phyloP scores from a whole-genome alignment of 1,140 invertebrate genomes.

The Scaptomyza pallida region DNA sequence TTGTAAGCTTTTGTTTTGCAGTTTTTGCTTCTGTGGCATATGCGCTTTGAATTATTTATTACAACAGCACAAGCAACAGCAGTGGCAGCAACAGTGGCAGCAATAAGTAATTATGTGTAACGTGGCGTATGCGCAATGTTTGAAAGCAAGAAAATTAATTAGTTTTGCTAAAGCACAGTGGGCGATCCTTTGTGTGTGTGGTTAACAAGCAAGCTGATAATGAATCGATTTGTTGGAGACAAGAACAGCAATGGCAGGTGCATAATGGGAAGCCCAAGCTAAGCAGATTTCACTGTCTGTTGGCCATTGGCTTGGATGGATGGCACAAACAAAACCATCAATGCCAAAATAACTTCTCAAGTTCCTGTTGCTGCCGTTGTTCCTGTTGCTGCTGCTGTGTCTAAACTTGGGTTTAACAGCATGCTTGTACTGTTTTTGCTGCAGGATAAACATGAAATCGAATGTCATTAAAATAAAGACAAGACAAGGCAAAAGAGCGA shows the following conservation, averaged over 20 bases:
- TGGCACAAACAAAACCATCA: conserved; percentile 37
- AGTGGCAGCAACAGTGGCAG: conserved; percentile 3
- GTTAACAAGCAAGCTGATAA: conserved; percentile 52
- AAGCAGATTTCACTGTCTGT: conserved; percentile 65
- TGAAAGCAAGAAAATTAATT: conserved; percentile 69
- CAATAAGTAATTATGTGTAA: conserved; percentile 68
- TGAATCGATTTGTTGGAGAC: conserved; percentile 51
- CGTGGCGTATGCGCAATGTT: conserved; percentile 65
- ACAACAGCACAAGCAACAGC: conserved; percentile 5
- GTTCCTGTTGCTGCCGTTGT: conserved; percentile 5
- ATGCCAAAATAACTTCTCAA: conserved; percentile 37
- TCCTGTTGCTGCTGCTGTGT: conserved; percentile 12
- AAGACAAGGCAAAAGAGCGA: background rate
- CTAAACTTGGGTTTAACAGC: conserved; percentile 54
- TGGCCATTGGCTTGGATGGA: conserved; percentile 49
- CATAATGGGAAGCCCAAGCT: conserved; percentile 10
- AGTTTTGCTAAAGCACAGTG: conserved; percentile 38
- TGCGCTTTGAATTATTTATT: conserved; percentile 72
- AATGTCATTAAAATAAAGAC: conserved; percentile 76
- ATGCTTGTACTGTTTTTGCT: conserved; percentile 25
- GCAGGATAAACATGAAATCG: conserved; percentile 61
- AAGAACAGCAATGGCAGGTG: too few relatives aligned
- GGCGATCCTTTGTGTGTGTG: conserved; percentile 16
- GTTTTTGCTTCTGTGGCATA: conserved; percentile 30
- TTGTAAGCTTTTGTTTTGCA: background rate